Evolutionary conservation across 1,140 invertebrate species (phyloP), one percentile per base, ranked within the genome.

Genomic region (Zophobas morio): DNA sequence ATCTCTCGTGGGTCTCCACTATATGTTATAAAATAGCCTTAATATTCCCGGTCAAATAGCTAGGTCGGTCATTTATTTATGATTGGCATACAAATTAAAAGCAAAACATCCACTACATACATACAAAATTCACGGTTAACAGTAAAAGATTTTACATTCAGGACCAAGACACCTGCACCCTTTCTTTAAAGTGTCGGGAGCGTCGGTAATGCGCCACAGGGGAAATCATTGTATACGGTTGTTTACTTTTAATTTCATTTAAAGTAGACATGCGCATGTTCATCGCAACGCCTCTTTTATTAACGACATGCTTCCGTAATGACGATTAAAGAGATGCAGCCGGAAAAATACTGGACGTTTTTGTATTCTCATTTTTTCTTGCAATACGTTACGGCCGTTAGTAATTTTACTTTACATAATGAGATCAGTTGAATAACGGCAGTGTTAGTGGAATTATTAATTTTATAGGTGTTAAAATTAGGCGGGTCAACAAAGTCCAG

Each of bases 201-300:
- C 49, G 4, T 20, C n/a, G 42, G 60, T 40, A 66, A 53, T 42
- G n/a, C 37, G 46, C 37, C 71, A 37, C 71, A 73, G 39, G 71
- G 71, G 71, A 73, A 73, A 73, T 73, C 71, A 73, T 47, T 39
- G 71, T 73, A 49, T 73, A 54, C 46, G 71, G 39, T 32, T 73
- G 71, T 73, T 73, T 47, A 73, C 71, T 73, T 73, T 73, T 73
- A 73, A 73, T 73, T 73, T 73, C 54, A 47, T 73, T 73, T 73
- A 73, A 73, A 73, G 46, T 73, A 66, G 60, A 36, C 33, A 66
- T 42, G 60, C 39, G 60, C 60, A 39, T 66, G 60, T 20, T 20
- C 42, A n/a, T 42, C n/a, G 20, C 39, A 39, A 32, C 60, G 60
- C 60, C 60, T 32, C 37, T 42, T 66, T 66, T 66, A 66, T 66